phyloP scores from a whole-genome alignment of 2,888 invertebrate genomes.

The Mythimna ferrago region DNA sequence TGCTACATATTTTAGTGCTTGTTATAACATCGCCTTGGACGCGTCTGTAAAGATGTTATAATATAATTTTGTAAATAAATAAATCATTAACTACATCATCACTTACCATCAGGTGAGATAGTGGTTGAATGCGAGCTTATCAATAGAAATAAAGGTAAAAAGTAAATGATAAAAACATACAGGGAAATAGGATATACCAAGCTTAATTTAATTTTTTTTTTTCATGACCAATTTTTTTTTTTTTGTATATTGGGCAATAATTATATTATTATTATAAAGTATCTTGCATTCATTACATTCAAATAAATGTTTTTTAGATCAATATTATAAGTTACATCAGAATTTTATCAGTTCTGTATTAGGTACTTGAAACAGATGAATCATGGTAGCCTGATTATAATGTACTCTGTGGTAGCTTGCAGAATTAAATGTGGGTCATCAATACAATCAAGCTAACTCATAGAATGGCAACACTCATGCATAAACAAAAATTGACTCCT shows the following conservation, averaged over 20 bases:
- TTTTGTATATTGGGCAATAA: background rate
- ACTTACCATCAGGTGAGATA: no score
- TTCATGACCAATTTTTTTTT: no score
- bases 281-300: background rate
- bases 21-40: no score
- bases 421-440: slow-evolving; percentile 7
- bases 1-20: no score
- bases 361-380: background rate
- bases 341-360: slow-evolving; percentile 2
- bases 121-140: no score
- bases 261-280: background rate
- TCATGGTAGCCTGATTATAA: slow-evolving; percentile 5
- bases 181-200: background rate
- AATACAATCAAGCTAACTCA: slow-evolving; percentile 6
- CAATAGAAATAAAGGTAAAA: no score
- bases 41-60: no score
- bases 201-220: no score
- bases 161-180: background rate
- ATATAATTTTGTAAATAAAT: no score
- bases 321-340: background rate
- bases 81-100: no score
- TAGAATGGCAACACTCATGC: slow-evolving; percentile 20
- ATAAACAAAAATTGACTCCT: slow-evolving; percentile 19
- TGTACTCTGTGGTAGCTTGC: slow-evolving; percentile 1
- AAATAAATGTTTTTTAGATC: no score